Base-by-base conservation (phyloP, 2,888 invertebrate genomes). In the Choreutis nemorana region DNA sequence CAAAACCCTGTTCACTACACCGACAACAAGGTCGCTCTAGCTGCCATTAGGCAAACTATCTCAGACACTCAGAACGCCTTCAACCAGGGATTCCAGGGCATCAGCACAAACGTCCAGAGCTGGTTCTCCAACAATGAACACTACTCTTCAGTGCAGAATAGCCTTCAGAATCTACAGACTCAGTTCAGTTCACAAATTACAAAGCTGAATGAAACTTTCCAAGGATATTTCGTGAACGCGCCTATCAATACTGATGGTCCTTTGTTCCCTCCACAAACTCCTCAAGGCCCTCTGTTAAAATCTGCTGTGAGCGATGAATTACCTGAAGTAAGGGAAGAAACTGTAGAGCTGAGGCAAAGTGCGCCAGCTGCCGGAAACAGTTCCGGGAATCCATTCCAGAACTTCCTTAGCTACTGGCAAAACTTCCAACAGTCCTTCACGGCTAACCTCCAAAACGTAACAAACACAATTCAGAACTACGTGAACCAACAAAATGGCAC, bases 1-100 rank as follows among this genome's bases (percentile, higher is more conserved):
- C 77, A 77, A 41, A 71, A 64, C 35, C 63, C 72, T 2, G 65
- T 60, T 31, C 54, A 51, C 27, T 58, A 50, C 31, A 43, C 54
- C 3, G 50, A 55, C 5, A 55, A 55, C 7, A 50, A 60, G 26
- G 45, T 51, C 26, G 47, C 55, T 5, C 37, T 58, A 0, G 34
- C 48, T 2, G 42, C 45, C 5, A 51, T 73, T 20, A 65, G 56
- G 33, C 50, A 68, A 28, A 52, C 53, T 9, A 49, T 71, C 13
- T 40, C 52, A 4, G 55, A 61, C 8, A 53, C 71, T 0, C 54
- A 68, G 27, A 39, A 41, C 14, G 34, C 40, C 24, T 46, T 53
- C 26, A 42, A 43, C 4, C 33, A 44, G 20, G 65, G 67, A 5
- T 42, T 71, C 26, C 45, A 61, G 30, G 50, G 47, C 4, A 49